phyloP scores from a whole-genome alignment of 1,140 invertebrate genomes.

The Leptopilina boulardi region DNA sequence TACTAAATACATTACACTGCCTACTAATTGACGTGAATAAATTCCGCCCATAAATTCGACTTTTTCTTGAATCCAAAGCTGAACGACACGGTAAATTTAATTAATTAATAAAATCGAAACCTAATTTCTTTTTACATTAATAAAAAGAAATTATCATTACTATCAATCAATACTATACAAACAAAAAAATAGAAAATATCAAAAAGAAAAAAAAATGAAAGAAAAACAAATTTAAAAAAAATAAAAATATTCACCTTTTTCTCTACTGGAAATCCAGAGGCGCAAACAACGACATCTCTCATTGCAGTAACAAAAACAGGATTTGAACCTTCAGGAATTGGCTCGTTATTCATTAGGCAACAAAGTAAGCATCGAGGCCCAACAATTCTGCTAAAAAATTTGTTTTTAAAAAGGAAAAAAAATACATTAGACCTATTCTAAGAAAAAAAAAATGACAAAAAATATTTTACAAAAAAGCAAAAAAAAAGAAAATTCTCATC shows the following conservation, averaged over 20 bases:
- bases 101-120: not conserved
- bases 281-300: constrained; percentile 84
- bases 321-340: constrained; percentile 84
- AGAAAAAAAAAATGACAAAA: constrained; percentile 22
- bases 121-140: not conserved
- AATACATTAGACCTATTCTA: constrained; percentile 30
- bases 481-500: not conserved
- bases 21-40: constrained; percentile 83
- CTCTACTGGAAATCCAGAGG: constrained; percentile 81
- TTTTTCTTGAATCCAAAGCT: constrained; percentile 82
- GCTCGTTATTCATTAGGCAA: constrained; percentile 82
- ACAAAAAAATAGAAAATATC: constrained; percentile 29
- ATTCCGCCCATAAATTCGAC: constrained; percentile 90
- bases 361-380: constrained; percentile 88
- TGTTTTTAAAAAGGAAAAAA: constrained; percentile 32
- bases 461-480: not conserved
- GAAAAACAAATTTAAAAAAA: not conserved
- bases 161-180: too few species aligned
- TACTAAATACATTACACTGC: constrained; percentile 88
- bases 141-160: too few species aligned
- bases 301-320: constrained; percentile 90
- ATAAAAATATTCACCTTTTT: constrained; percentile 77
- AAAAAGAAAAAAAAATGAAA: constrained; percentile 35
- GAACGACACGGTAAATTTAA: constrained; percentile 37
- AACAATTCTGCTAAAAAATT: constrained; percentile 79